phyloP scores from a whole-genome alignment of 2,113 vertebrate genomes.

The Takifugu flavidus region DNA sequence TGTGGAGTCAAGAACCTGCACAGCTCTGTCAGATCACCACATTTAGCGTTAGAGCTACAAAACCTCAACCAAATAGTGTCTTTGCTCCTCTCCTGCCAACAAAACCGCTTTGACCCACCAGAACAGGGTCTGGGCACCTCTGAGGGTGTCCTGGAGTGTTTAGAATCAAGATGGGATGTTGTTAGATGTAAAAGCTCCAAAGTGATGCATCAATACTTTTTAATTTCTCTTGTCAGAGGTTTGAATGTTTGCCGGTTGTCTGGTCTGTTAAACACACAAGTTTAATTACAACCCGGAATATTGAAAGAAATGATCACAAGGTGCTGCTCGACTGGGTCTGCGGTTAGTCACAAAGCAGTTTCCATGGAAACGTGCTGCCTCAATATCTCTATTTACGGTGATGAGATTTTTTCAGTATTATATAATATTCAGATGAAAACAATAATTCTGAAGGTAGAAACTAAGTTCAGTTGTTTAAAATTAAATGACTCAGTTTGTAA shows the following conservation, averaged over 20 bases:
- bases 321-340: constrained; percentile 16
- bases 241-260: no score
- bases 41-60: no score
- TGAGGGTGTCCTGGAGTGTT: no score
- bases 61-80: no score
- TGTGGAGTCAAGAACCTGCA: constrained; percentile 32
- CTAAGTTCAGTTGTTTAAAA: no score
- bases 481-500: no score
- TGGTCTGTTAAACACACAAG: not conserved
- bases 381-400: constrained; percentile 32
- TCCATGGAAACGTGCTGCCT: constrained; percentile 56
- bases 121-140: no score
- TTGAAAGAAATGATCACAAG: constrained; percentile 7
- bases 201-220: not conserved
- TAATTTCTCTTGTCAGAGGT: not conserved
- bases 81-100: no score
- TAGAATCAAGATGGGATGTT: no score
- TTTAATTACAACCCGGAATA: not conserved
- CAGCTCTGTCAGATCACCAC: no score
- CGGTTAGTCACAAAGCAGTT: constrained; percentile 51
- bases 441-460: not conserved
- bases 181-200: no score
- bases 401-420: not conserved
- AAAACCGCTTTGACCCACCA: no score
- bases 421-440: not conserved